phyloP scores from a whole-genome alignment of 37 sponge, comb jelly and placozoan species.

The Halichondria panicea region DNA sequence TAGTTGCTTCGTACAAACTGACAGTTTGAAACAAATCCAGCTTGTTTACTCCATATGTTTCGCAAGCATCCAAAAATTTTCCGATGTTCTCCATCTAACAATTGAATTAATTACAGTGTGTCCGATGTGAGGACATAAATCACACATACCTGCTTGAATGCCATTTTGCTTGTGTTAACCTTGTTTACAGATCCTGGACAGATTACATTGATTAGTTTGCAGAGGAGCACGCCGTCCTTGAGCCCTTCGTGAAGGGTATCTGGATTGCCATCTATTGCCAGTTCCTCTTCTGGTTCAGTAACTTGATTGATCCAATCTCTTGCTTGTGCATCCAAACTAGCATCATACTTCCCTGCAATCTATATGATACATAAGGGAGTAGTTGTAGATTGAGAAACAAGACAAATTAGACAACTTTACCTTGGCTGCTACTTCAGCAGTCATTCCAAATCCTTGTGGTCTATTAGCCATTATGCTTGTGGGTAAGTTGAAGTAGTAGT shows the following conservation, averaged over 20 bases:
- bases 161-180: conserved; percentile 75
- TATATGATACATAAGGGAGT: background rate
- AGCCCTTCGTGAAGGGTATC: conserved; percentile 36
- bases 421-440: conserved; percentile 66
- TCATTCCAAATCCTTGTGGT: conserved; percentile 75
- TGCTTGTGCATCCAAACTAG: conserved; percentile 49
- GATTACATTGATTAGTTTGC: conserved; percentile 74
- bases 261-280: background rate
- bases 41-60: conserved; percentile 71
- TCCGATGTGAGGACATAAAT: background rate
- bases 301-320: conserved; percentile 71
- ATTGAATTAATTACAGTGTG: background rate
- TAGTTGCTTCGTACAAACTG: conserved; percentile 87
- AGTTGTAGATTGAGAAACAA: background rate
- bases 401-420: conserved; percentile 23
- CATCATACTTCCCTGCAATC: conserved; percentile 61
- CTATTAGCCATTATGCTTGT: conserved; percentile 67
- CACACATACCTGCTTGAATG: conserved; percentile 62
- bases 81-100: conserved; percentile 48
- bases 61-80: conserved; percentile 75
- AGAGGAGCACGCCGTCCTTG: conserved; percentile 68
- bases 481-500: background rate
- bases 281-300: conserved; percentile 38
- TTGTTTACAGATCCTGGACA: conserved; percentile 72
- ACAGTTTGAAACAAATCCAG: conserved; percentile 93